Evolutionary conservation across 2,888 invertebrate genomes (phyloP), one percentile per base, ranked within the genome.

Genomic region (Carabus problematicus): DNA sequence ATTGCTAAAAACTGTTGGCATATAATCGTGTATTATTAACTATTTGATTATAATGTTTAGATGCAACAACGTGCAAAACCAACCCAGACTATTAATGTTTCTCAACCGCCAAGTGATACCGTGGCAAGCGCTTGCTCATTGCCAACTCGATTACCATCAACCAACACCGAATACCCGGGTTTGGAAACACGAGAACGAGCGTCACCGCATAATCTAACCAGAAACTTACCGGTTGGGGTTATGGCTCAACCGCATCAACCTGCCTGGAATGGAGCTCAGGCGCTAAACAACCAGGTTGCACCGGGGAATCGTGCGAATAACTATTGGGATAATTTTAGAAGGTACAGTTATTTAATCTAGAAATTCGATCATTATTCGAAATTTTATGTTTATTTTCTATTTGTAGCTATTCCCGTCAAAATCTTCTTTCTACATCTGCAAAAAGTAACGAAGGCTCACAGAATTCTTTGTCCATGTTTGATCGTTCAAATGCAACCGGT

Each of bases 241-340:
- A 80, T 73, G 74, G 79, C 72, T 80, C 80, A 70, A 72, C 77
- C 71, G 69, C 76, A 74, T 68, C 79, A 77, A 71, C 75, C 19
- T 75, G 79, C 80, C 73, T 82, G 78, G 84, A 79, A 79, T 71
- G 81, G 82, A 56, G 79, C 73, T 40, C 74, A 87, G 73, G 89
- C 91, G 0, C 84, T 95, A 54, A 95, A 95, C 82, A 95, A 95
- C 81, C 94, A 95, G 84, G 94, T 95, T 64, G 91, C 94, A 45
- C 95, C 95, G 42, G 94, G 95, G 39, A 94, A 93, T 81, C 85
- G 95, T 73, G 94, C 94, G 67, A 95, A 95, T 81, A 95, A 95
- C 83, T 95, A 95, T 82, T 95, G 94, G 94, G 95, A 95, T 80
- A 95, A 95, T 83, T 95, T 95, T 81, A 85, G 94, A 84, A 94